Base-by-base conservation (phyloP, 2,797 vertebrate species). In the Echiichthys vipera region DNA sequence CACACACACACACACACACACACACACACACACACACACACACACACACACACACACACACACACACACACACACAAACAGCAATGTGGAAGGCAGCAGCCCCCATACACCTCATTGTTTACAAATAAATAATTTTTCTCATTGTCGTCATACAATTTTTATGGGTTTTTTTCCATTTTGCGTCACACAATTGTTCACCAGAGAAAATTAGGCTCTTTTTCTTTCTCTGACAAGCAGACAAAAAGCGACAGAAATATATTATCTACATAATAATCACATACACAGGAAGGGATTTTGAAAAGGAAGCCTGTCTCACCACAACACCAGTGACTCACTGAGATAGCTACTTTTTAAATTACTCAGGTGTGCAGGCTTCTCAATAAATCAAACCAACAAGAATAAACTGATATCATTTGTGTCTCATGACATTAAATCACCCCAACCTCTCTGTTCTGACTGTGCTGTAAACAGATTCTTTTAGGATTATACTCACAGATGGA, bases 401-500 rank as follows among this genome's bases (percentile, higher is more conserved):
- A 74, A 83, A 64, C 42, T 51, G 40, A 78, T 87, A 71, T 81
- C 14, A 71, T 85, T 79, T 68, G 53, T 71, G 73, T 37, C 65
- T 87, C 71, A 29, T 80, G 85, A 78, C 56, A 65, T 69, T 56
- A 73, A 84, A 80, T 54, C 75, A 25, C 49, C 53, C 49, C 54
- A 43, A 34, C 50, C 36, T 59, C 61, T 46, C 74, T 74, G 49
- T 82, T 70, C 78, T 57, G 62, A 74, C 75, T 69, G 65, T 13
- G 75, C 76, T 71, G 61, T 84, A 84, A 89, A 91, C 84, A 84
- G 80, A 82, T 87, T 92, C 77, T 88, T 84, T 65, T 24, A 61
- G 83, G 90, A 93, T 93, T 92, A 93, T 66, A 64, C 77, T 80
- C 89, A 88, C 92, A 94, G 93, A 94, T 93, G 92, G 91, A 92